Conservation (phyloP, 1,140 invertebrate species). For the Mamestra configurata region DNA sequence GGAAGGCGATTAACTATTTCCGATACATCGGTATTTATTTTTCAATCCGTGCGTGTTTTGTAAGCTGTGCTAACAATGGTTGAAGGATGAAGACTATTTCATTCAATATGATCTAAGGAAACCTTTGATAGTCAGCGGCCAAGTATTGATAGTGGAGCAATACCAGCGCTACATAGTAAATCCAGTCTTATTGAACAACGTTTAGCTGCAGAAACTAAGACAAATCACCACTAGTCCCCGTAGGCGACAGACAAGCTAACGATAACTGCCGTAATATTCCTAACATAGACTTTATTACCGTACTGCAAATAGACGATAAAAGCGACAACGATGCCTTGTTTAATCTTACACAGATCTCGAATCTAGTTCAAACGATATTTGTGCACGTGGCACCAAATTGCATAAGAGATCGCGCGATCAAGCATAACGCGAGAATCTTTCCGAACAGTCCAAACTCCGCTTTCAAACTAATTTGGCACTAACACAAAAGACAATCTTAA, state of each 20-base stretch:
- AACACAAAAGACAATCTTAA: conserved; percentile 43
- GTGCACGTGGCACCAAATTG: conserved; percentile 1
- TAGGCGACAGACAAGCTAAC: conserved; percentile 30
- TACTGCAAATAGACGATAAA: conserved; percentile 29
- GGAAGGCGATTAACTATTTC: neutral
- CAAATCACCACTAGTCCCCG: conserved; percentile 8
- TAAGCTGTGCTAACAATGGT: neutral
- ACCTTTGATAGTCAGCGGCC: neutral
- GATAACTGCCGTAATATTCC: conserved; percentile 18
- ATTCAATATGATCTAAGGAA: too few relatives aligned
- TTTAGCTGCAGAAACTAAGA: conserved; percentile 24
- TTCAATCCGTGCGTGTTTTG: neutral
- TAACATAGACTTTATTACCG: conserved; percentile 9
- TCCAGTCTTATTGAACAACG: conserved; percentile 15
- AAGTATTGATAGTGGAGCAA: neutral
- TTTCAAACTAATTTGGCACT: conserved; percentile 37
- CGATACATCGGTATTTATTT: neutral
- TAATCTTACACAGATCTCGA: conserved; percentile 20
- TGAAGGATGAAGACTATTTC: neutral
- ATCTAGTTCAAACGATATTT: neutral
- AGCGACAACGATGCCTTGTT: conserved; percentile 24
- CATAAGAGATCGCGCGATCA: conserved; percentile 8
- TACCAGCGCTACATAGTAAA: conserved; percentile 12
- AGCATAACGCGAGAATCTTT: neutral
- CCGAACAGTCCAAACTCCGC: neutral